phyloP scores from a whole-genome alignment of 2,888 invertebrate species.

The Idaea aversata region DNA sequence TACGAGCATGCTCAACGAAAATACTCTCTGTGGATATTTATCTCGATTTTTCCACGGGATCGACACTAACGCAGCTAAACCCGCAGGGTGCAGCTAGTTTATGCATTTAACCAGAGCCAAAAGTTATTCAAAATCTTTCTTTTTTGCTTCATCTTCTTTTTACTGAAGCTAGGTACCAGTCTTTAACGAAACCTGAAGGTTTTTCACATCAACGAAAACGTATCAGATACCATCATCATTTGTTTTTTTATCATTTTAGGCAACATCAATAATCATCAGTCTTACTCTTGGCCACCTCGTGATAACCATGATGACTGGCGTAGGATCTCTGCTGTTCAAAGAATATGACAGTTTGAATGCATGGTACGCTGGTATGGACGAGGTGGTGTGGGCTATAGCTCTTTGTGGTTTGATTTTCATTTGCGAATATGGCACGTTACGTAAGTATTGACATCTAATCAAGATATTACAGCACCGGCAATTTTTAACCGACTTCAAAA shows the following conservation, averaged over 20 bases:
- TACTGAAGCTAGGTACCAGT: no score
- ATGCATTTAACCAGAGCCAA: neutral
- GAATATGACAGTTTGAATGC: neutral
- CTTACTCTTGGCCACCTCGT: neutral
- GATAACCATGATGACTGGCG: neutral
- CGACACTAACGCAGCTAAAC: neutral
- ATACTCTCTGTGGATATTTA: no score
- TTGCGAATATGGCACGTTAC: conserved; percentile 16
- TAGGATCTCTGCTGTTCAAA: conserved; percentile 7
- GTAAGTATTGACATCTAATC: conserved; percentile 11
- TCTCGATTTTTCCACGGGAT: no score
- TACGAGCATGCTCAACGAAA: no score
- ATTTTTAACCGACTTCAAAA: neutral
- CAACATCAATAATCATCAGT: neutral
- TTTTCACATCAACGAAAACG: neutral
- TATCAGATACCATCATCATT: neutral
- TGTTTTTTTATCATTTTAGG: neutral
- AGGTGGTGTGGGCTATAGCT: conserved; percentile 5
- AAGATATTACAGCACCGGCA: neutral
- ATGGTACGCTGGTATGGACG: conserved; percentile 6
- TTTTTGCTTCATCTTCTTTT: no score
- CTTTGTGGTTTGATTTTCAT: conserved; percentile 2
- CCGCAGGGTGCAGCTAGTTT: neutral
- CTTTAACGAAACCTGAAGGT: neutral
- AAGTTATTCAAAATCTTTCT: neutral